Conservation (phyloP, 2,888 invertebrate species). For the Pachliopta kotzebuea region DNA sequence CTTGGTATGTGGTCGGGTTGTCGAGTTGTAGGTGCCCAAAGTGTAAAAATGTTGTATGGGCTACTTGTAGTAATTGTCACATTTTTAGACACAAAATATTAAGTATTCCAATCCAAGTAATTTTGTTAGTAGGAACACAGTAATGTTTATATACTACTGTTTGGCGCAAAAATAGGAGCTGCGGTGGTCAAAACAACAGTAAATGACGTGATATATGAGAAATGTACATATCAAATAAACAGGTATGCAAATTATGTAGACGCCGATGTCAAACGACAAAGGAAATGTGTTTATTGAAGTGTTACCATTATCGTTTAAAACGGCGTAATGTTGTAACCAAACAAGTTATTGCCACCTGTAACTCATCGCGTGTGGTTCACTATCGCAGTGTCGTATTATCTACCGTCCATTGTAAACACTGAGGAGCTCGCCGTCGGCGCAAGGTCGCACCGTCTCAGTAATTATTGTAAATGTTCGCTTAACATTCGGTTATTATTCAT, state of each 20-base stretch:
- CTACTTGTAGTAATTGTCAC: no score
- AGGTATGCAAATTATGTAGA: not conserved
- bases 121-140: no score
- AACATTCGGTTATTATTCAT: constrained; percentile 20
- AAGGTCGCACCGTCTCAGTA: constrained; percentile 21
- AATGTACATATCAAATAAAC: not conserved
- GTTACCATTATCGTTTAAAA: constrained; percentile 4
- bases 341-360: constrained; percentile 16
- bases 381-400: constrained; percentile 17
- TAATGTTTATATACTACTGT: no score
- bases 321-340: not conserved
- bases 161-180: no score
- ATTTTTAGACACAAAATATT: no score
- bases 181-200: not conserved
- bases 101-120: no score
- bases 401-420: constrained; percentile 14
- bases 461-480: constrained; percentile 16
- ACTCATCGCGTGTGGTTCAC: constrained; percentile 9
- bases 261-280: not conserved
- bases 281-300: constrained; percentile 9
- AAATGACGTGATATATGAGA: not conserved
- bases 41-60: no score
- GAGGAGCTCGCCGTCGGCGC: not conserved
- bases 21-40: no score
- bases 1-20: no score